These are phyloP conservation scores for Muntiacus muntjak DNA, from an alignment of 2,113 vertebrate genomes.

Conservation along the genomic window DNA sequence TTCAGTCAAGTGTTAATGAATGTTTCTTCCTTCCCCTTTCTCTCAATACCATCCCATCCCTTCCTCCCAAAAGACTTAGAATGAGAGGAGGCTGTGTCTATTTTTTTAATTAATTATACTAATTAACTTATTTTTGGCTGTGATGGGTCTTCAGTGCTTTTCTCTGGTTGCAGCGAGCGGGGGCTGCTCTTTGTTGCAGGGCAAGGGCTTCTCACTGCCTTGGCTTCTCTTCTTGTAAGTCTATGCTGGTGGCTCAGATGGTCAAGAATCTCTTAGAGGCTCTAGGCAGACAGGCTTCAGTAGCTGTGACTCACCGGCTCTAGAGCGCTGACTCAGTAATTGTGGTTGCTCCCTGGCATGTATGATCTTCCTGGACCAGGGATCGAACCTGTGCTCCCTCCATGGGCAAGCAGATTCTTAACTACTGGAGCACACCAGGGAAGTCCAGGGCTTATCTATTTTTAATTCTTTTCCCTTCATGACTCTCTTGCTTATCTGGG, in stretches of 20 bases:
- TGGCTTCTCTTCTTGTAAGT: background rate
- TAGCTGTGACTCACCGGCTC: rapidly evolving
- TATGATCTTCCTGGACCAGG: background rate
- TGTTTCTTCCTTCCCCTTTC: background rate
- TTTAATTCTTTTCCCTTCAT: background rate
- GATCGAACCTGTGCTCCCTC: background rate
- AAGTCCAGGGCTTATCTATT: background rate
- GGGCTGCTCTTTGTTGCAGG: rapidly evolving
- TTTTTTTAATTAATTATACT: background rate
- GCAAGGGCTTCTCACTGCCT: background rate
- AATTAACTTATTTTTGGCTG: background rate
- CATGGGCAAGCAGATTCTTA: background rate
- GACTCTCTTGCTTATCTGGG: background rate
- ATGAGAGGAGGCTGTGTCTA: background rate
- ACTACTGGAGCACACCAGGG: background rate
- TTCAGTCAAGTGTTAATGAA: background rate
- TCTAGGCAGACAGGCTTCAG: background rate
- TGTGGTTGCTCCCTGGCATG: background rate
- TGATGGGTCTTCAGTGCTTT: background rate
- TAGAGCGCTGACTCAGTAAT: background rate
- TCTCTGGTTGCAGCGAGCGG: background rate
- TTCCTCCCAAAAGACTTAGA: background rate
- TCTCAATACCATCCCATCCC: background rate
- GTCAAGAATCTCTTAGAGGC: background rate
- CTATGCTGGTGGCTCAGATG: background rate